These are phyloP conservation scores for Drosophila orena DNA, from an alignment of 1,140 invertebrate genomes.

Conservation along the genomic window DNA sequence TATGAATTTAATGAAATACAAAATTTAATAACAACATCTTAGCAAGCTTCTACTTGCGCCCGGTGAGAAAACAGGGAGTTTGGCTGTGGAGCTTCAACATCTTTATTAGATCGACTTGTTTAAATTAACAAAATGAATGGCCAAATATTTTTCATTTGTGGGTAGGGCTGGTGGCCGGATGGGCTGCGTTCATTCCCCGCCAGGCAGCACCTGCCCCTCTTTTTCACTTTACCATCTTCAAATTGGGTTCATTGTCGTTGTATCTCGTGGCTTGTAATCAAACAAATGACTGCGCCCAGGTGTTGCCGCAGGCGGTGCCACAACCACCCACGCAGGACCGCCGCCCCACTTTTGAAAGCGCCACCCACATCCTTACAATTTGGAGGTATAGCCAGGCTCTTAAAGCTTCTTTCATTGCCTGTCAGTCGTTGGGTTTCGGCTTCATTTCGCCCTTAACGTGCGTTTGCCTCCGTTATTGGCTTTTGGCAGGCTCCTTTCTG, in stretches of 20 bases:
- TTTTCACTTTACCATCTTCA: conserved; percentile 36
- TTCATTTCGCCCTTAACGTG: conserved; percentile 33
- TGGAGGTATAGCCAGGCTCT: conserved; percentile 7
- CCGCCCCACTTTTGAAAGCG: neutral
- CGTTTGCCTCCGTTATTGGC: conserved; percentile 50
- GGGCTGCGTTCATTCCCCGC: conserved; percentile 8
- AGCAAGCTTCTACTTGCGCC: too few relatives aligned
- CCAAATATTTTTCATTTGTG: conserved; percentile 29
- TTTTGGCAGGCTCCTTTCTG: conserved; percentile 37
- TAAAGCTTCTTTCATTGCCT: conserved; percentile 44
- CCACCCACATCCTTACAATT: neutral
- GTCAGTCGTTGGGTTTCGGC: conserved; percentile 26
- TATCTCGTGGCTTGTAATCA: conserved; percentile 70
- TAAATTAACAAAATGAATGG: conserved; percentile 48
- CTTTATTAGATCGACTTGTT: conserved; percentile 27
- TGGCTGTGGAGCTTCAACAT: too few relatives aligned
- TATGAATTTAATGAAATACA: too few relatives aligned
- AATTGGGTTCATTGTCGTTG: conserved; percentile 56
- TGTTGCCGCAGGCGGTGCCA: conserved; percentile 48
- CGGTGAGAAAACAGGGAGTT: too few relatives aligned
- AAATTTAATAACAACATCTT: too few relatives aligned
- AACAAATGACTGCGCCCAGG: conserved; percentile 77
- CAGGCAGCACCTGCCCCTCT: neutral
- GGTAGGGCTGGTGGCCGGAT: neutral
- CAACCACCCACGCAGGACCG: neutral